Evolutionary conservation across 2,888 invertebrate genomes (phyloP), one percentile per base, ranked within the genome.

Genomic region (Epirrhoe tristata): DNA sequence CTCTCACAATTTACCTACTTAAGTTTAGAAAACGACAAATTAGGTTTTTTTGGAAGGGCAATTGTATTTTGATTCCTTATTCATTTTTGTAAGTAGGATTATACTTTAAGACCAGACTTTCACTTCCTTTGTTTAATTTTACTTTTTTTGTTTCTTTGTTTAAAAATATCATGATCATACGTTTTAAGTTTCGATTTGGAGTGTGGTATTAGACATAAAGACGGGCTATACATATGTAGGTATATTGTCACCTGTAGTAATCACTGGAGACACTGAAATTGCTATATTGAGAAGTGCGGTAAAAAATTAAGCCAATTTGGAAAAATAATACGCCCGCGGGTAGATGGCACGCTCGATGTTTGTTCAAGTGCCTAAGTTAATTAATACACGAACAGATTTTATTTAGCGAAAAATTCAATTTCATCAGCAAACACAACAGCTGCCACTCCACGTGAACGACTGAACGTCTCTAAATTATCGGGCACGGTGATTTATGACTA

Each of bases 341-440:
- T 71, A 73, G 76, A 72, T 77, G 78, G 77, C 74, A 72, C 73
- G 74, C 72, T 74, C 71, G 69, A 76, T 82, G 81, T 86, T 82
- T 82, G 79, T 77, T 77, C 75, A 77, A 85, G 79, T 78, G 72
- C 77, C 83, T 85, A 80, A 82, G 81, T 82, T 85, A 86, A 87
- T 87, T 86, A 85, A 84, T 82, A 82, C 80, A 79, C 74, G 78
- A 73, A 75, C 78, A 80, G 80, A 81, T 85, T 86, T 86, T 82
- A 85, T 84, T 83, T 80, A 74, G 77, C 79, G 78, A 81, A 82
- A 85, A 86, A 85, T 79, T 84, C 87, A 85, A 87, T 87, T 87
- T 85, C 81, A 77, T 77, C 73, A 70, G 79, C 78, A 87, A 87
- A 86, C 84, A 86, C 67, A 76, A 76, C 69, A 77, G 73, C 69